Percentiles rank a stretch among this genome's conserved stretches.
Conservation (phyloP, 2,888 invertebrate species). For the Dasysyrphus albostriatus region DNA sequence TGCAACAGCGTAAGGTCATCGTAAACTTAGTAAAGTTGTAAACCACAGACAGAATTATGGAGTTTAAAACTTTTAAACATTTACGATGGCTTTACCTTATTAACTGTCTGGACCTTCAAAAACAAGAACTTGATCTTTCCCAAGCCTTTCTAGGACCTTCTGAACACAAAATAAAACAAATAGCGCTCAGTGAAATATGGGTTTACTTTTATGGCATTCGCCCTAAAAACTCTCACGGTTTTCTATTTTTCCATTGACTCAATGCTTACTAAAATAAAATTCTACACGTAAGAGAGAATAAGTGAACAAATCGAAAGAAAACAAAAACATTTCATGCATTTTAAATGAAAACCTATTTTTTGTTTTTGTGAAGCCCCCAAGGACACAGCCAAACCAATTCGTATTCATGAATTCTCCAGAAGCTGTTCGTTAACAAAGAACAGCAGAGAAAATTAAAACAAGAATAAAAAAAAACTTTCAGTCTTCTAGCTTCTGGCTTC, state of each 20-base stretch:
- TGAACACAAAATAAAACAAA: not conserved
- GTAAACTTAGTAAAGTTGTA: too few species aligned
- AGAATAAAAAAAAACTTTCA: constrained; percentile 36
- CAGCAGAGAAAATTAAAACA: not conserved
- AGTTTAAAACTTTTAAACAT: too few species aligned
- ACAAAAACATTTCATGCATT: constrained; percentile 48
- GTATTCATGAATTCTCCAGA: constrained; percentile 75
- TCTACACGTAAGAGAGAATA: constrained; percentile 6
- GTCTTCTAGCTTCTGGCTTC: constrained; percentile 74
- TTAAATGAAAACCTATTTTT: constrained; percentile 63
- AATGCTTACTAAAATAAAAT: not conserved
- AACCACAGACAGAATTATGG: too few species aligned
- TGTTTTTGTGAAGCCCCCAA: constrained; percentile 52
- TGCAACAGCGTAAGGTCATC: too few species aligned
- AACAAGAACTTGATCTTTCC: not conserved
- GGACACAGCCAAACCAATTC: constrained; percentile 63
- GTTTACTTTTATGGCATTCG: not conserved
- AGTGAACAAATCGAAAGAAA: not conserved
- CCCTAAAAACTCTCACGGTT: constrained; percentile 11
- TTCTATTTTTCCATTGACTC: not conserved
- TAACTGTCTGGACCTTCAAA: not conserved
- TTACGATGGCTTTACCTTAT: too few species aligned
- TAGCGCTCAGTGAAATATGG: not conserved
- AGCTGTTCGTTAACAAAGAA: constrained; percentile 61
- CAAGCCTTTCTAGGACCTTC: not conserved